These are phyloP conservation scores for Synergus japonicus DNA, from an alignment of 2,888 invertebrate species.

Conservation along the genomic window DNA sequence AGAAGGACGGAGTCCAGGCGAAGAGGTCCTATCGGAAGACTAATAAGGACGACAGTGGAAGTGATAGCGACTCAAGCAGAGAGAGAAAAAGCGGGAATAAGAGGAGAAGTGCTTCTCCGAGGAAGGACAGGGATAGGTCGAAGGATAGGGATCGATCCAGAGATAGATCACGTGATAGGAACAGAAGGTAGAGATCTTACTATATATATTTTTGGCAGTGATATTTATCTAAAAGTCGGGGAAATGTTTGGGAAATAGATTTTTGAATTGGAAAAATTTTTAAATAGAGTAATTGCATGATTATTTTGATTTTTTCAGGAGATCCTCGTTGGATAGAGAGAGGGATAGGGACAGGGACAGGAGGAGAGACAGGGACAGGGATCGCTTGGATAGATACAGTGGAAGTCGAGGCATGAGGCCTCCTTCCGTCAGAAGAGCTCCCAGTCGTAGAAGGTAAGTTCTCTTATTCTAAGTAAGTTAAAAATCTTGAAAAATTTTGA, in stretches of 20 bases:
- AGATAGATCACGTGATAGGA: conserved; percentile 74
- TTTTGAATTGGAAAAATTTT: too few species aligned
- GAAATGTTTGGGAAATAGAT: too few species aligned
- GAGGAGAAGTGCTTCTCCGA: conserved; percentile 71
- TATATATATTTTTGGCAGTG: too few species aligned
- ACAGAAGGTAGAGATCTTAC: conserved; percentile 64
- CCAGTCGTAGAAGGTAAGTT: conserved; percentile 72
- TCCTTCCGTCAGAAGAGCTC: conserved; percentile 73
- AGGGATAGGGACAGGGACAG: conserved; percentile 76
- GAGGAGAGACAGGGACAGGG: conserved; percentile 71
- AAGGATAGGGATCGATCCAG: conserved; percentile 76
- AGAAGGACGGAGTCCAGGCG: conserved; percentile 90
- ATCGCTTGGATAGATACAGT: conserved; percentile 72
- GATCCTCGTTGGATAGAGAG: conserved; percentile 76
- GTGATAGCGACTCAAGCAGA: conserved; percentile 79
- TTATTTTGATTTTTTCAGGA: conserved; percentile 58
- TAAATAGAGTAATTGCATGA: too few species aligned
- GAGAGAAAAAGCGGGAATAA: conserved; percentile 78
- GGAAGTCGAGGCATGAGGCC: conserved; percentile 75
- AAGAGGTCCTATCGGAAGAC: conserved; percentile 91
- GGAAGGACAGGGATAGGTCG: conserved; percentile 76
- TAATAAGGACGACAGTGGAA: conserved; percentile 88
- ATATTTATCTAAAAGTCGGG: too few species aligned
- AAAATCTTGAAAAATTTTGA: conserved; percentile 14
- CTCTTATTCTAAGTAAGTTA: neutral